Evolutionary conservation across 64 coral and sea anemone species (phyloP).

Genomic region (Montipora capricornis): DNA sequence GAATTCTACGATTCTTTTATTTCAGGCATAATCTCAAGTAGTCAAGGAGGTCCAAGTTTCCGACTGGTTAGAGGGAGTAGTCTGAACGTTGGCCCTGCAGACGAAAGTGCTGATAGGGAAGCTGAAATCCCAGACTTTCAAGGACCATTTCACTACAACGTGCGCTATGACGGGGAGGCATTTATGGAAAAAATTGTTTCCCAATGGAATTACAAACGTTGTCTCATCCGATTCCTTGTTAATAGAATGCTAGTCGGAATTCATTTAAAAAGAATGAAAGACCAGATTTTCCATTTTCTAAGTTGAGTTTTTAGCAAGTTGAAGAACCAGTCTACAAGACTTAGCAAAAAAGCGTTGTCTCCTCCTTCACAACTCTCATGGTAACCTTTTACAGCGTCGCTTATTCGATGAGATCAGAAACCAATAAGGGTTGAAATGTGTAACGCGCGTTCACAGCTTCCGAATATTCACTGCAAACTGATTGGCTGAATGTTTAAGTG

Average conservation of each 20-base stretch:
- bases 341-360: background rate
- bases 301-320: background rate
- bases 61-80: background rate
- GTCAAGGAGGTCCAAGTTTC: background rate
- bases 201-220: background rate
- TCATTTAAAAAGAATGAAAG: background rate
- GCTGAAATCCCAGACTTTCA: background rate
- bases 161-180: background rate
- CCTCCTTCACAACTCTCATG: background rate
- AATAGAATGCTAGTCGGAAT: background rate
- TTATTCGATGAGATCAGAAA: background rate
- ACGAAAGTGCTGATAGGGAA: background rate
- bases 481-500: no score
- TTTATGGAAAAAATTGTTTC: constrained; percentile 4
- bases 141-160: constrained; percentile 4
- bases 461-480: no score
- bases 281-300: background rate
- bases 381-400: background rate
- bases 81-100: background rate
- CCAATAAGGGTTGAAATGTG: no score
- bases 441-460: no score
- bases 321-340: background rate
- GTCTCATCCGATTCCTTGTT: background rate
- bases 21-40: background rate
- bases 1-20: constrained; percentile 13